These are phyloP conservation scores for Oreortyx pictus DNA, from an alignment of 2,797 vertebrate genomes.

Conservation along the genomic window DNA sequence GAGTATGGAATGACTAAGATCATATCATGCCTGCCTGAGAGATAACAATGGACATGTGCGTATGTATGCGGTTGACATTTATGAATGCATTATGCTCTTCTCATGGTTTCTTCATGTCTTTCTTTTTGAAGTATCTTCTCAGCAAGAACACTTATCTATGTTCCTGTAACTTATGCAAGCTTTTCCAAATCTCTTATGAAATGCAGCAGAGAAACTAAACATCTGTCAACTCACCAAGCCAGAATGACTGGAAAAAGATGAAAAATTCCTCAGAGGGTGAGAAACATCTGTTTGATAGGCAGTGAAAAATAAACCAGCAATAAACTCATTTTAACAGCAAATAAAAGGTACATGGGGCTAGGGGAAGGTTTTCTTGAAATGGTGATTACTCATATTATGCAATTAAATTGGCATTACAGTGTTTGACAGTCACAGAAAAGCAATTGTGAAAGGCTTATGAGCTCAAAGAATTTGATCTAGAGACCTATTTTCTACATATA, in stretches of 20 bases:
- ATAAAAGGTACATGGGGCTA: constrained; percentile 43
- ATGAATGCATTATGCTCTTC: neutral
- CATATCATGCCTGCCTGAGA: neutral
- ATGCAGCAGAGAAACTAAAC: constrained; percentile 46
- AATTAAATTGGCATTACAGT: constrained; percentile 55
- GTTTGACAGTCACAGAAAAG: constrained; percentile 64
- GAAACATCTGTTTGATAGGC: constrained; percentile 79
- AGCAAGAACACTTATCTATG: neutral
- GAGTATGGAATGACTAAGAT: neutral
- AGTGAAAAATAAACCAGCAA: constrained; percentile 78
- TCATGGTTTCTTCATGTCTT: neutral
- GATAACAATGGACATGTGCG: neutral
- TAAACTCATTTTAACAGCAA: constrained; percentile 76
- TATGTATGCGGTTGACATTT: neutral
- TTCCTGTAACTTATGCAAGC: constrained; percentile 6
- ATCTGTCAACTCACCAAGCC: constrained; percentile 73
- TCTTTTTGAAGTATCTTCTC: neutral
- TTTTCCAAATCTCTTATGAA: constrained; percentile 43
- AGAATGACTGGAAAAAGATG: constrained; percentile 66
- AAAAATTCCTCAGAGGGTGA: constrained; percentile 70
- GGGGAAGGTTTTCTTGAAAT: constrained; percentile 62
- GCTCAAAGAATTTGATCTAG: neutral
- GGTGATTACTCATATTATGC: constrained; percentile 75
- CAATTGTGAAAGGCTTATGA: constrained; percentile 37
- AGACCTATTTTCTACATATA: constrained; percentile 15